A percentile compares a stretch with the other conserved stretches of the same genome.
Conservation (phyloP, 2,888 invertebrate species). For the Cheilosia impressa region DNA sequence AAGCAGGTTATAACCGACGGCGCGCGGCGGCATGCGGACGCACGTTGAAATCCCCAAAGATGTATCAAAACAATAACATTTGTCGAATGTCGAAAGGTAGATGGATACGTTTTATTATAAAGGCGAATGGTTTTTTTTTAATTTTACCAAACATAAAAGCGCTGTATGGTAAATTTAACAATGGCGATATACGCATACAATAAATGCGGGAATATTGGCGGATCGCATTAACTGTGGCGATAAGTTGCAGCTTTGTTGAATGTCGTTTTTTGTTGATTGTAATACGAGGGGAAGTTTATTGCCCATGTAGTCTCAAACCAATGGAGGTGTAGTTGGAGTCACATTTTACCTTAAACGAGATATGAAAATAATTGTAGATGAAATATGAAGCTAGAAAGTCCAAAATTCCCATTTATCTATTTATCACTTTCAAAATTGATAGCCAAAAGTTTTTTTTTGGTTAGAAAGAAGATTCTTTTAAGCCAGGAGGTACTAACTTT, state of each 20-base stretch:
- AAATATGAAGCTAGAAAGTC: too few relatives aligned
- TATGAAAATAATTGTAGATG: too few relatives aligned
- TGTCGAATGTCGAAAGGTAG: conserved; percentile 54
- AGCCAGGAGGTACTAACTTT: too few relatives aligned
- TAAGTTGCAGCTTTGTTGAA: conserved; percentile 6
- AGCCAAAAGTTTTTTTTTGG: too few relatives aligned
- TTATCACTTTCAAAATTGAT: too few relatives aligned
- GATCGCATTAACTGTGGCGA: conserved; percentile 34
- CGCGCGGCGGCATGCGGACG: conserved; percentile 39
- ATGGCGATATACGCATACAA: conserved; percentile 24
- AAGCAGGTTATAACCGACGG: conserved; percentile 63
- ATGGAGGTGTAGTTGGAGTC: too few relatives aligned
- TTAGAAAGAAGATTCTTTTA: too few relatives aligned
- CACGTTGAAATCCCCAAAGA: conserved; percentile 67
- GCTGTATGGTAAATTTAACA: conserved; percentile 61
- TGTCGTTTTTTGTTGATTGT: not conserved
- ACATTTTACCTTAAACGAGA: too few relatives aligned
- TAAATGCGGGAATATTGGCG: conserved; percentile 32
- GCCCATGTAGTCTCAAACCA: not conserved
- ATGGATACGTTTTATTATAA: conserved; percentile 45
- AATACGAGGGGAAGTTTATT: not conserved
- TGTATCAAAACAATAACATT: conserved; percentile 72
- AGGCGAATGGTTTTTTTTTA: conserved; percentile 44
- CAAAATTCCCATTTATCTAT: too few relatives aligned
- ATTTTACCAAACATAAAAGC: conserved; percentile 57